Base-by-base conservation (phyloP, 1,140 invertebrate genomes). In the Frieseomelitta varia region DNA sequence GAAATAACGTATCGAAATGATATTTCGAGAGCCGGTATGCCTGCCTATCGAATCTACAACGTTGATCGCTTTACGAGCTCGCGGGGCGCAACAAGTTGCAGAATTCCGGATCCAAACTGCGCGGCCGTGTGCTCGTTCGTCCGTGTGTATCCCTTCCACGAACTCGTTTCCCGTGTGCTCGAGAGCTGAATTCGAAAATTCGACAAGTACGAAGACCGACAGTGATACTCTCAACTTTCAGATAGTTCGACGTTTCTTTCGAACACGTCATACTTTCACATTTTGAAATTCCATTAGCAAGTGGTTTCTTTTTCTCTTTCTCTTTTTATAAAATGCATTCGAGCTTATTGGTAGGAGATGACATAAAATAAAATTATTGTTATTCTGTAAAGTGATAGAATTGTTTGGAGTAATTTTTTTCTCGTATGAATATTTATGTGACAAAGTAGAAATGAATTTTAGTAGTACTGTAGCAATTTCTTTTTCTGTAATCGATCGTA, bases 71-170 rank as follows among this genome's bases (percentile, higher is more conserved):
- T 78, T 53, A 67, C 61, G 76, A 30, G 34, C 24, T 17, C 19
- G 56, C 53, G n/a, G 39, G 21, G 73, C 4, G 68, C 79, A 81
- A 81, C 79, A 81, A 81, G 79, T 79, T 71, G 78, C 53, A 14
- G 78, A 53, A 39, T 61, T 61, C 47, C 51, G 24, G 15, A 21
- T 21, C 19, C 55, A 72, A 51, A 19, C n/a, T 39, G 17, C 39
- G 34, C 51, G 19, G 19, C 10, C 17, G 19, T 51, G 55, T 51
- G 51, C 19, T 11, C 27, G 19, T 30, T 39, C 65, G 30, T 73
- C 12, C 17, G n/a, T 56, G 24, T 19, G 27, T 4, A 24, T 34
- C 14, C n/a, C 14, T 4, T n/a, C 4, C 14, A 3, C 14, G 24
- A 56, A n/a, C 4, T 11, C n/a, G 27, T 17, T 30, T 24, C 12